Conservation (phyloP, 2,797 vertebrate genomes). For the Spinus pinus region DNA sequence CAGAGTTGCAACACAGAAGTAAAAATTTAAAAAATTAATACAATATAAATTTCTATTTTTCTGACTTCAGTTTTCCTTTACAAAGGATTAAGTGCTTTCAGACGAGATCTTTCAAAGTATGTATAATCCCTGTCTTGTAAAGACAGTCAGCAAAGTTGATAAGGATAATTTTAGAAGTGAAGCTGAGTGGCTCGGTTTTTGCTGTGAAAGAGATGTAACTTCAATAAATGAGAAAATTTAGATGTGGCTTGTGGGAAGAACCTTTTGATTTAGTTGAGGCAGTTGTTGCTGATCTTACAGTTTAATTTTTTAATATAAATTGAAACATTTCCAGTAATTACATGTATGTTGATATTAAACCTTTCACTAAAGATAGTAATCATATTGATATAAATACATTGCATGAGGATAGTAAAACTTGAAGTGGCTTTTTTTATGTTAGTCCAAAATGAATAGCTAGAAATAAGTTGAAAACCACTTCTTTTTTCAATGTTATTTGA, state of each 20-base stretch:
- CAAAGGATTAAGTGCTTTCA: neutral
- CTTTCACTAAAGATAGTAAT: constrained; percentile 15
- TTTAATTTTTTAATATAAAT: constrained; percentile 57
- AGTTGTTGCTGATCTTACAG: constrained; percentile 51
- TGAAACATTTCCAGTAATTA: constrained; percentile 35
- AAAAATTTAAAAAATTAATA: neutral
- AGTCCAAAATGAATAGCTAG: neutral
- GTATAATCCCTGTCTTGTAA: neutral
- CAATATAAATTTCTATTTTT: neutral
- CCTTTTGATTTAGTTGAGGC: constrained; percentile 23
- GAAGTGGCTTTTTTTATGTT: neutral
- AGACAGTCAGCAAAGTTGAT: constrained; percentile 21
- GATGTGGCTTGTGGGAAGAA: constrained; percentile 14
- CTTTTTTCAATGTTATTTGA: constrained; percentile 16
- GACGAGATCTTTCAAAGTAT: neutral
- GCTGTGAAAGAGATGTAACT: neutral
- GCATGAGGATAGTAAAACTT: neutral
- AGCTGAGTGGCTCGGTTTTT: constrained; percentile 5
- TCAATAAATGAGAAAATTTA: constrained; percentile 21
- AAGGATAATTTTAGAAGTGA: constrained; percentile 37
- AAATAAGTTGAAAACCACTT: neutral
- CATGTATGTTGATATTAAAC: constrained; percentile 25
- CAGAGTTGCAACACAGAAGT: neutral
- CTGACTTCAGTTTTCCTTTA: neutral
- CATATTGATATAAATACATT: constrained; percentile 14